phyloP scores from a whole-genome alignment of 2,797 vertebrate species.

The Nannoperca obscura region DNA sequence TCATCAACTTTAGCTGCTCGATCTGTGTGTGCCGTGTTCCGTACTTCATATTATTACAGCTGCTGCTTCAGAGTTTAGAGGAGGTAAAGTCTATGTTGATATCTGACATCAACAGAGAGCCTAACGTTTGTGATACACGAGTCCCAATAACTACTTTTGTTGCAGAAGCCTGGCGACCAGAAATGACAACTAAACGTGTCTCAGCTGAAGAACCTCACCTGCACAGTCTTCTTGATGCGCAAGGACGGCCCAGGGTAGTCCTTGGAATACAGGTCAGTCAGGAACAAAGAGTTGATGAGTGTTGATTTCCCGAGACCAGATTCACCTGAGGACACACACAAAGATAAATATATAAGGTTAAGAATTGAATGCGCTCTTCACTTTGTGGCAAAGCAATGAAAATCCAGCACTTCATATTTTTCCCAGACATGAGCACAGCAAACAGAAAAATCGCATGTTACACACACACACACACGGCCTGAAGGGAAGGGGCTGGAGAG shows the following conservation, averaged over 20 bases:
- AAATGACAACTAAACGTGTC: no score
- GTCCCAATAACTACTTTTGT: no score
- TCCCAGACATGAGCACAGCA: not conserved
- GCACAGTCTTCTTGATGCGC: constrained; percentile 89
- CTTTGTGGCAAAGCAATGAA: not conserved
- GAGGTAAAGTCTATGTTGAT: not conserved
- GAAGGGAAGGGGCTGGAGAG: constrained; percentile 21
- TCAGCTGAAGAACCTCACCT: constrained; percentile 72
- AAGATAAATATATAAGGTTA: not conserved
- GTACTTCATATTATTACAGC: not conserved
- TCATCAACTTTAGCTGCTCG: not conserved
- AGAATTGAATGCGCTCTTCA: not conserved
- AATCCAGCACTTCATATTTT: not conserved
- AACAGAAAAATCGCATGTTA: no score
- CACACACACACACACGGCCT: not conserved
- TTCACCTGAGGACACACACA: constrained; percentile 80
- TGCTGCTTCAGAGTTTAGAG: not conserved
- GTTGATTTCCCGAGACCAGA: constrained; percentile 89
- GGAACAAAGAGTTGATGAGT: constrained; percentile 89
- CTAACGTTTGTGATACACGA: not conserved
- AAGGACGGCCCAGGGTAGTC: constrained; percentile 87
- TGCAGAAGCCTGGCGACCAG: no score
- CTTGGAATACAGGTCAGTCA: constrained; percentile 89
- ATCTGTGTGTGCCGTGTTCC: not conserved
- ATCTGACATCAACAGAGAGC: not conserved